Evolutionary conservation across 1,140 invertebrate genomes (phyloP), one percentile per base, ranked within the genome.

Genomic region (Cotesia glomerata): DNA sequence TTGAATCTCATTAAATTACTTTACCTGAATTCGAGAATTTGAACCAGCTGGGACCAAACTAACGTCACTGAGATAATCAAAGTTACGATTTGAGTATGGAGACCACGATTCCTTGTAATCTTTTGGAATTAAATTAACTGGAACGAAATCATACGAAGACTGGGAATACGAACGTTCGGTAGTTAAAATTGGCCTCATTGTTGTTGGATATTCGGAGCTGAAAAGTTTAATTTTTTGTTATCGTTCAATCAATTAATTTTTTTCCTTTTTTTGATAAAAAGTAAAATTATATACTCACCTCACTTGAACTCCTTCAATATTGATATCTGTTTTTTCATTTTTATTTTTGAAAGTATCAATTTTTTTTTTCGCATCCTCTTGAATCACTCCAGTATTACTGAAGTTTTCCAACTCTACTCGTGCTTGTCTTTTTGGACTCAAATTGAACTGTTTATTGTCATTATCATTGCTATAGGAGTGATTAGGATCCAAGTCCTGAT

Each of bases 121-220:
- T 68, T 87, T 82, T 0, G 80, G 84, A 59, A 87, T 85, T 14
- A 86, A 84, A 58, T 87, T 87, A 0, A 87, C 86, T 8, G 86
- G 86, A 0, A 86, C 80, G 59, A 87, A 87, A 26, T 87, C 86
- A 49, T 83, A 87, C 0, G 82, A 77, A 52, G 78, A 78, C 36
- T 63, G 51, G n/a, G 64, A 67, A 63, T 68, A 62, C 13, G 85
- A 83, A 35, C 81, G 77, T 4, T 83, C 78, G 8, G 86, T 87
- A 1, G 86, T 87, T 51, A 87, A 72, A 36, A 84, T 75, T 2
- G 86, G 86, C 51, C 85, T 54, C 82, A 84, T 86, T 7, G 86
- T 87, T 1, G 86, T 87, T n/a, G 82, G 74, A 61, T 86, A 85
- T 68, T 86, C 84, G 49, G 78, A 74, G 36, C 86, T 87, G 61